Base-by-base conservation (phyloP, 2,797 vertebrate genomes). In the Denticeps clupeoides region DNA sequence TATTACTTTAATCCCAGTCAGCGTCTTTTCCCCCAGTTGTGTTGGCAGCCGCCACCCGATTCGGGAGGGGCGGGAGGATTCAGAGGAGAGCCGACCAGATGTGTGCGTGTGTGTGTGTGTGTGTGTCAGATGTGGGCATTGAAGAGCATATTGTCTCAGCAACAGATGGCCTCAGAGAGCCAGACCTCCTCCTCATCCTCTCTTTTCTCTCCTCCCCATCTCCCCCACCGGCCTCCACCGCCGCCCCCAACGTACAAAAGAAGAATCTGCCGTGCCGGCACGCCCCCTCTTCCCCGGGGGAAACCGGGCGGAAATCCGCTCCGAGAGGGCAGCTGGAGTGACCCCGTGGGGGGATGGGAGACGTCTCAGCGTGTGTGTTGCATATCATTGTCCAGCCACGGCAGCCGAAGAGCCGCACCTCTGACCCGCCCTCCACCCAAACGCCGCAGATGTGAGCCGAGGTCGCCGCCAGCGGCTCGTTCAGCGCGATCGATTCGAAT, bases 291-390 rank as follows among this genome's bases (percentile, higher is more conserved):
- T 52, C 70, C 75, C 64, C 53, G 72, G 63, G 70, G 63, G 75
- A 75, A 79, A 71, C 78, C 62, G 73, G 71, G 78, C 72, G 69
- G 74, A 81, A 78, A 79, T 65, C 69, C 56, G 62, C 65, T 64
- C 77, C 82, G 78, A 81, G 78, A 74, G 55, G 45, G 71, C 74
- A 80, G 72, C 75, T 75, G 77, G 73, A n/a, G 67, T 63, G 35
- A 37, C 68, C 70, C 42, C 55, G 51, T 45, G 55, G 41, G 63
- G 60, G 19, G 53, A n/a, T n/a, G n/a, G n/a, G n/a, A n/a, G n/a
- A n/a, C n/a, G n/a, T n/a, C n/a, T n/a, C n/a, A n/a, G n/a, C n/a
- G n/a, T n/a, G n/a, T n/a, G n/a, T n/a, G n/a, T n/a, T n/a, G n/a
- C n/a, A n/a, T n/a, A n/a, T n/a, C n/a, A n/a, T n/a, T n/a, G n/a